These are phyloP conservation scores for Erythrolamprus reginae DNA, from an alignment of 2,113 vertebrate species.

Conservation along the genomic window DNA sequence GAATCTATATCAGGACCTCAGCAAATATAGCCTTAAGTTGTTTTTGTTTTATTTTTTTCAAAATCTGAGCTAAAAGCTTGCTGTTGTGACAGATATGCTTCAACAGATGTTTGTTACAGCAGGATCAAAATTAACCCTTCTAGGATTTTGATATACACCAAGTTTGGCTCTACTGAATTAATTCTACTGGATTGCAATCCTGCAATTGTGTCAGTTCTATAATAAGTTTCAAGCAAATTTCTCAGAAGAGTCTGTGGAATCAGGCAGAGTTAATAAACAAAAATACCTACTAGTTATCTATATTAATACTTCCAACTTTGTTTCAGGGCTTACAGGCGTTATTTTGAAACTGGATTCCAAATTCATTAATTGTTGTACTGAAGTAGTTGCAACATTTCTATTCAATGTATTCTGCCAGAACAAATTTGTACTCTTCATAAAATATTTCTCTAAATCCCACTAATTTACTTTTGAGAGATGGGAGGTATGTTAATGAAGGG, in stretches of 20 bases:
- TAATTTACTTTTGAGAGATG: neutral
- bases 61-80: neutral
- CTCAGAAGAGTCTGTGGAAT: neutral
- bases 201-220: neutral
- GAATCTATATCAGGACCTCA: neutral
- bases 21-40: neutral
- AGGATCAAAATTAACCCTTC: neutral
- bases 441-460: neutral
- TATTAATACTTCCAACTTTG: neutral
- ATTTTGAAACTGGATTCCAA: neutral
- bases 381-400: neutral
- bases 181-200: neutral
- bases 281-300: neutral
- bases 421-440: neutral
- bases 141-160: neutral
- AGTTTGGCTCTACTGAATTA: neutral
- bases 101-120: neutral
- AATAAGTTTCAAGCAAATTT: neutral
- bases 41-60: neutral
- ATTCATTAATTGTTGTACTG: neutral
- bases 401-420: neutral
- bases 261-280: neutral
- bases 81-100: neutral
- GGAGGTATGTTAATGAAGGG: neutral
- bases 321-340: neutral